Evolutionary conservation across 2,888 invertebrate species (phyloP), one percentile per base, ranked within the genome.

Genomic region (Eulithis prunata): DNA sequence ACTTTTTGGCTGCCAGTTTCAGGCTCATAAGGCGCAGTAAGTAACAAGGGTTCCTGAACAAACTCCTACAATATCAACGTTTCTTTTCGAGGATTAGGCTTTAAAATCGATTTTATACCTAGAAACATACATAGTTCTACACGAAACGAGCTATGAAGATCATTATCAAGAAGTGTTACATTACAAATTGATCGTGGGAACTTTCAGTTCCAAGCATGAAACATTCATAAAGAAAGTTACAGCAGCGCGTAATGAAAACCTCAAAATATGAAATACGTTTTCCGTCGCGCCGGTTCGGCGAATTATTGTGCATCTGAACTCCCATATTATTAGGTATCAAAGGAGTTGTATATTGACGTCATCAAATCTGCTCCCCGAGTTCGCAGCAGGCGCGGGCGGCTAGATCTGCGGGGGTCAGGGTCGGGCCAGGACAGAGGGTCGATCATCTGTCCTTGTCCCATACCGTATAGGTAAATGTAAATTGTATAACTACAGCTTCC

Each of bases 371-470:
- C 64, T 68, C 63, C 65, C 68, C 57, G 60, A 70, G 57, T 61
- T 72, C 73, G 72, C 72, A 72, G 65, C 73, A 72, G 68, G 71
- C 68, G 70, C 74, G 72, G 68, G 71, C 68, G 70, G 73, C 70
- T 74, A 72, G 70, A 67, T 72, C 74, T 72, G 75, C 75, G 67
- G 71, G 76, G 88, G 89, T 89, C 89, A 89, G 78, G 89, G 88
- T 81, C 87, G 75, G 77, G 83, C 78, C 87, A 79, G 82, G 83
- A 84, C 61, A 64, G 76, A 64, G 69, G 78, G 87, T 88, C 86
- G 87, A 88, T 87, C 75, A 69, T 72, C 72, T 79, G 86, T 80
- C 87, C 87, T 86, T 88, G 85, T 80, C 78, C 82, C 79, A 71
- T 72, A 70, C 13, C 36, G 13, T 53, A 53, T 53, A 8, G 6